Base-by-base conservation (phyloP, 2,113 vertebrate genomes). In the Menura novaehollandiae region DNA sequence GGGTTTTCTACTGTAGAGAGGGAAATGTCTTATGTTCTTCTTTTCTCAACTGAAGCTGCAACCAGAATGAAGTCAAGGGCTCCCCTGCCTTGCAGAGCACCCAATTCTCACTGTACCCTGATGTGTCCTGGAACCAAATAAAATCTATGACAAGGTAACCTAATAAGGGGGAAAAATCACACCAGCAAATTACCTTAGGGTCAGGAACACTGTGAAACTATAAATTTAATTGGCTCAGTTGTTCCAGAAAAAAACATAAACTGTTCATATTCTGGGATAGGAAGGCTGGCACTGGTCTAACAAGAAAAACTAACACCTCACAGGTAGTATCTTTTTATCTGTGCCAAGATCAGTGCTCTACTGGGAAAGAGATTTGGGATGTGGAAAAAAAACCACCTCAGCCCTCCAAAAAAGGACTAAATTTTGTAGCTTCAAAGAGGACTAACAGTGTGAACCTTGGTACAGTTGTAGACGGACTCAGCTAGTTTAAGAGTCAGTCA, bases 81-180 rank as follows among this genome's bases (percentile, higher is more conserved):
- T 88, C 22, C 12, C 8, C 16, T 88, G 30, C 7, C 23, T 59
- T 43, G 23, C 7, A 74, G 56, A 85, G 18, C 44, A 41, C 11
- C 11, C 1, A 0, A 0, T 84, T 81, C 41, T 71, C 18, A 16
- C 17, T 39, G 37, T 24, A 39, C 13, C 27, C 15, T 4, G 1
- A 18, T 32, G 32, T 23, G 15, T 64, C 13, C 33, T 26, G 44
- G n/a, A 30, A 75, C 33, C 35, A 73, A 85, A 58, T 33, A 68
- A 78, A 82, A 49, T 11, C 37, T 41, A 7, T 59, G 9, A 46
- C 8, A 85, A 69, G 8, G 10, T 44, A 91, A 78, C 17, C 10
- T 37, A 81, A 23, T 23, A 84, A 91, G 33, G 44, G 32, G 13
- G 9, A 2, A 82, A 89, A 93, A 71, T 23, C 4, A 4, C n/a